Percentiles rank a stretch among this genome's conserved stretches.
These are phyloP conservation scores for Pentamera pediparva DNA, from an alignment of 53 echinoderm and acorn worm species.

Conservation along the genomic window DNA sequence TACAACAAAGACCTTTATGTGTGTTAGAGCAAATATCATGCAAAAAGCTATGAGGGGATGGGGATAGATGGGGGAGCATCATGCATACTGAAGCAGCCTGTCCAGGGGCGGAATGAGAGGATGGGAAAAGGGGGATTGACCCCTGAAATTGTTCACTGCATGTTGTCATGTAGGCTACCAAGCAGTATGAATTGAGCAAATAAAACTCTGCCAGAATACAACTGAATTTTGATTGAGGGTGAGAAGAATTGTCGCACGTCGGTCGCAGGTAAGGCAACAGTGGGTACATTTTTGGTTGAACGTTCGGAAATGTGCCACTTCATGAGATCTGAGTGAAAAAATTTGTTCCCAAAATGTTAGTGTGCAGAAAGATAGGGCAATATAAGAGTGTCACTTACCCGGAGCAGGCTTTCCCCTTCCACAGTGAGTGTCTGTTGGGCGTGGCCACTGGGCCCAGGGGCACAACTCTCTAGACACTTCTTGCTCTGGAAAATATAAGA, in stretches of 20 bases:
- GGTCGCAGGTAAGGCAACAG: not conserved
- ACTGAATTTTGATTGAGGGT: not conserved
- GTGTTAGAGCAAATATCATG: no score
- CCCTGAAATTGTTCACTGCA: no score
- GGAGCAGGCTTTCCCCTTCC: conserved; percentile 11
- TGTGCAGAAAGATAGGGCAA: no score
- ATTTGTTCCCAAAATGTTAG: not conserved
- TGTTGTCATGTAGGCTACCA: no score
- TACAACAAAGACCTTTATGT: no score
- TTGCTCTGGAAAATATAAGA: not conserved
- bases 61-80: no score
- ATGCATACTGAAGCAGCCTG: no score
- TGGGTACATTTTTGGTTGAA: not conserved
- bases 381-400: not conserved
- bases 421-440: not conserved
- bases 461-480: conserved; percentile 1
- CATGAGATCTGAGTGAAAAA: not conserved
- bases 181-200: no score
- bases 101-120: no score
- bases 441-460: not conserved
- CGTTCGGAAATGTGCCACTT: not conserved
- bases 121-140: no score
- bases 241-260: not conserved
- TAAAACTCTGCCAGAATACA: no score
- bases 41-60: no score